Conservation (phyloP, 2,888 invertebrate genomes). For the Chalcis sispes region DNA sequence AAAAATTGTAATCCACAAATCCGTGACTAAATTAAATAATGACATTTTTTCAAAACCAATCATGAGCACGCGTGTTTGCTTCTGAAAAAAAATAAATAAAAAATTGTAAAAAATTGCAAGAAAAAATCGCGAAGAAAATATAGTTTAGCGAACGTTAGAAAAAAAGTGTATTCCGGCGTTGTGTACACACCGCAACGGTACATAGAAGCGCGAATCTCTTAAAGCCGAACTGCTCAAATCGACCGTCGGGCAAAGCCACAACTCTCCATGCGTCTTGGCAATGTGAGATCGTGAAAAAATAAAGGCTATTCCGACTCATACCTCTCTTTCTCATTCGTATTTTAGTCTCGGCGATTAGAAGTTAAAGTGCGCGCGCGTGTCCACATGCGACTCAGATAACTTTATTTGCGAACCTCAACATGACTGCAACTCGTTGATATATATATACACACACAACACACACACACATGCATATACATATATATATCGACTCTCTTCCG, state of each 20-base stretch:
- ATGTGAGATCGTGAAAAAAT: no score
- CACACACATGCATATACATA: no score
- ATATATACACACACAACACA: constrained; percentile 13
- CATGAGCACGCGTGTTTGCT: neutral
- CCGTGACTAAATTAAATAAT: neutral
- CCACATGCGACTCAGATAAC: no score
- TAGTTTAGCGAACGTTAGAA: neutral
- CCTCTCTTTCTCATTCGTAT: constrained; percentile 2
- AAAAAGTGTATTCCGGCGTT: no score
- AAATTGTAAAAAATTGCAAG: neutral
- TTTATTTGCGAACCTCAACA: no score
- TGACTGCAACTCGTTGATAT: neutral
- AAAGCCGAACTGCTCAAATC: constrained; percentile 46
- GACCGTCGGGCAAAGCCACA: constrained; percentile 19
- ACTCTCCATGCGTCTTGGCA: constrained; percentile 34
- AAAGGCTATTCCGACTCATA: no score
- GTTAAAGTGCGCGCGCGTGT: no score
- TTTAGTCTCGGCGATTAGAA: no score
- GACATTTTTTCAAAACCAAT: neutral
- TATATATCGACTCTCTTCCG: neutral
- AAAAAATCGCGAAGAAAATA: no score
- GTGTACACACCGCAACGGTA: constrained; percentile 1
- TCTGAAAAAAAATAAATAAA: neutral
- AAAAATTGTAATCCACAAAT: neutral
- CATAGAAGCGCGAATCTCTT: constrained; percentile 23